A percentile compares a stretch with the other conserved stretches of the same genome.
phyloP scores from a whole-genome alignment of 2,888 invertebrate species.

The Cyclophora albipunctata region DNA sequence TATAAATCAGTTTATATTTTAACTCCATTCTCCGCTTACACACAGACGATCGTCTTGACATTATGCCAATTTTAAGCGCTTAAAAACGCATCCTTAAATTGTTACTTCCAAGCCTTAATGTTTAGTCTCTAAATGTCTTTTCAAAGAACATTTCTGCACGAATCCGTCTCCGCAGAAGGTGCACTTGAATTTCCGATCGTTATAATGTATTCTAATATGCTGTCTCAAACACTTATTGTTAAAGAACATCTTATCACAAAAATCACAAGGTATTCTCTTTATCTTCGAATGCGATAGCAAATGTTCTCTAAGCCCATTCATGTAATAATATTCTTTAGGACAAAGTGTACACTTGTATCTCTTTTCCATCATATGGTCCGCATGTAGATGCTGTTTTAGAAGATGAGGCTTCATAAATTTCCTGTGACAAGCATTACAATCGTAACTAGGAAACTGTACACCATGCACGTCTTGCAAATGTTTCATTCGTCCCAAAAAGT shows the following conservation, averaged over 20 bases:
- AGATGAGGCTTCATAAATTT: background rate
- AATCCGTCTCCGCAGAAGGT: conserved; percentile 13
- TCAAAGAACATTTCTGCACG: conserved; percentile 30
- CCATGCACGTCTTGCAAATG: background rate
- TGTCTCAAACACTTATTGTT: conserved; percentile 59
- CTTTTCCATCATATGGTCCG: conserved; percentile 56
- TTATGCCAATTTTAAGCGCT: too few species aligned
- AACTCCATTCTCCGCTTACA: too few species aligned
- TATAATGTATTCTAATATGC: conserved; percentile 66
- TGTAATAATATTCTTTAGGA: conserved; percentile 42
- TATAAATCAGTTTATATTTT: too few species aligned
- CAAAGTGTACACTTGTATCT: conserved; percentile 63
- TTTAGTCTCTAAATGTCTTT: conserved; percentile 31
- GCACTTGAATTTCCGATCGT: background rate
- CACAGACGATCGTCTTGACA: too few species aligned
- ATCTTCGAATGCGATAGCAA: conserved; percentile 68
- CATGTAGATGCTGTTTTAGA: background rate
- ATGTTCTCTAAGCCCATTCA: conserved; percentile 21
- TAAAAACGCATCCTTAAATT: too few species aligned
- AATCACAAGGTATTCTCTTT: conserved; percentile 74
- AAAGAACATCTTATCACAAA: conserved; percentile 74
- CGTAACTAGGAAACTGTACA: conserved; percentile 43
- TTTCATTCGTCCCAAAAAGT: background rate
- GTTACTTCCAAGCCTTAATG: conserved; percentile 16
- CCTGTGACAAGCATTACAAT: conserved; percentile 18